Base-by-base conservation (phyloP, 2,888 invertebrate species). In the Tetranychus piercei region DNA sequence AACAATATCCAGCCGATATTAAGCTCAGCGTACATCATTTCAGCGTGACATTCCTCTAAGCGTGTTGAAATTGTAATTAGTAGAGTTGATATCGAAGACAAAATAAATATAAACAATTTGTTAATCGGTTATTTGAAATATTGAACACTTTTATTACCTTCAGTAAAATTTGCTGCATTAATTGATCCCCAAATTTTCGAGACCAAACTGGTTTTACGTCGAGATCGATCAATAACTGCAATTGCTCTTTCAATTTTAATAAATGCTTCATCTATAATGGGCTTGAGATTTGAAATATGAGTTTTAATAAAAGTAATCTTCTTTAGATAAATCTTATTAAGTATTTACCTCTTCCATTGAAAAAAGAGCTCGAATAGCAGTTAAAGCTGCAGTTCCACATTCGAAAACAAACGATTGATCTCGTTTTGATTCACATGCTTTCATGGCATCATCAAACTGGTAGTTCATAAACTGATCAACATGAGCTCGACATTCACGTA, bases 401-500 rank as follows among this genome's bases (percentile, higher is more conserved):
- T 55, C 55, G 15, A 55, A 55, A 15, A 55, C 55, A 55, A 55
- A 55, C 3, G 55, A 55, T 55, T 7, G 55, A 55, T 55, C 55
- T 15, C 55, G 6, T 55, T 55, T 55, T 15, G 55, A 55, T 55
- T 55, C 55, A 15, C 55, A 55, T 15, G 55, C 9, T 55, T 55
- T 55, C 55, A 55, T 55, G 55, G 55, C 55, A 5, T 55, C 55
- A 55, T 55, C 55, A 15, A 55, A 55, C 55, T 55, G 55, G 15
- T 55, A 55, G 55, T 55, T 55, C 55, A 55, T 55, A 15, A 55
- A 55, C 55, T 6, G 55, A 15, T 55, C 55, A 55, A 55, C 55
- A 55, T 55, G 55, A 55, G 55, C 55, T 55, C 55, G 55, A 55
- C 55, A 55, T 55, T 55, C 55, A 55, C 55, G 55, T 55, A 55